Evolutionary conservation across 2,888 invertebrate genomes (phyloP).

Genomic region (Apodemia duryi): DNA sequence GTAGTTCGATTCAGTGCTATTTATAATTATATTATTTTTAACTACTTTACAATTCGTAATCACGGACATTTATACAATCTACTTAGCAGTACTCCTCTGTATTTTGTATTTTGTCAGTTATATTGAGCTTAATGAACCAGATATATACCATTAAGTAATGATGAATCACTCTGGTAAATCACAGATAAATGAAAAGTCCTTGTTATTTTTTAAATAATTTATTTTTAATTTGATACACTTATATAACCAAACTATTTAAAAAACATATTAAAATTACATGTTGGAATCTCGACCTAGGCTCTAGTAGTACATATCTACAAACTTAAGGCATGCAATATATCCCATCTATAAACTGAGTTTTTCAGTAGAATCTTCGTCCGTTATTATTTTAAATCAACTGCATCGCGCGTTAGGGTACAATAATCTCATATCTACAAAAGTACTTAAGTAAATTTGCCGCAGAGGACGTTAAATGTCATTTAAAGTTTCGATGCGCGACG

Average conservation of each 20-base stretch:
- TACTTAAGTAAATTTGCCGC: constrained; percentile 2
- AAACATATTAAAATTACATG: background rate
- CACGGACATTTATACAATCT: constrained; percentile 6
- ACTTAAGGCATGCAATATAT: constrained; percentile 4
- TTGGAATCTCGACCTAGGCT: constrained; percentile 5
- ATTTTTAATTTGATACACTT: background rate
- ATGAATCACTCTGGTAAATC: constrained; percentile 1
- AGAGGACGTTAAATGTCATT: background rate
- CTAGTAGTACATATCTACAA: constrained; percentile 5
- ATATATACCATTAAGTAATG: constrained; percentile 5
- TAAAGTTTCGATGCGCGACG: background rate
- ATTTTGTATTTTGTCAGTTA: constrained; percentile 5
- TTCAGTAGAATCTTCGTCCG: constrained; percentile 2
- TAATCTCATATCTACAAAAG: background rate
- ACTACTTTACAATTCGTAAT: background rate
- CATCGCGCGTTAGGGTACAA: background rate
- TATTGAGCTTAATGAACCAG: background rate
- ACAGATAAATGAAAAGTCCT: background rate
- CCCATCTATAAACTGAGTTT: background rate
- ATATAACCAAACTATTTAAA: background rate
- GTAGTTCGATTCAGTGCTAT: background rate
- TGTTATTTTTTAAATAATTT: constrained; percentile 4
- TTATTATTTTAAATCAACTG: constrained; percentile 7
- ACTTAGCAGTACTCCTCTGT: constrained; percentile 6
- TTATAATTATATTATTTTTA: background rate